Evolutionary conservation across 2,888 invertebrate genomes (phyloP), one percentile per base, ranked within the genome.

Genomic region (Cerastoderma edule): DNA sequence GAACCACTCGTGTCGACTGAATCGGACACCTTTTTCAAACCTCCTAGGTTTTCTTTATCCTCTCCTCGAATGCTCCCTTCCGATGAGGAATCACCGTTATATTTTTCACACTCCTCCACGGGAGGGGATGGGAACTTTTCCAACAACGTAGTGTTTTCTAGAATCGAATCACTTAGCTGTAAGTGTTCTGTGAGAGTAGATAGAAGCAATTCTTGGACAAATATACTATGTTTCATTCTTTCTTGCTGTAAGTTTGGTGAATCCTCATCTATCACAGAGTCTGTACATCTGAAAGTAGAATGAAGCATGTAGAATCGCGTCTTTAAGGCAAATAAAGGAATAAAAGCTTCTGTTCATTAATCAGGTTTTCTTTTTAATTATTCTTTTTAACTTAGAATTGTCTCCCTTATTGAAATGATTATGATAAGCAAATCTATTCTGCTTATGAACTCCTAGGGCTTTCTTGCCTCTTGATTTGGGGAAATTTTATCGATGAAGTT

Each of bases 171-270:
- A 63, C 75, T 78, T 46, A 86, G 66, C 46, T 86, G 82, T 69
- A 92, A 87, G 57, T 89, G 88, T 75, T 92, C 93, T 70, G 94
- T 93, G 88, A 95, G 92, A 75, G 95, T 94, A 48, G 95, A 95
- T 85, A 96, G 93, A 85, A 96, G 92, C 85, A 96, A 92, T 92
- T 96, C 95, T 93, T 95, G 95, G 80, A 95, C 95, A 93, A 95
- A 96, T 88, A 95, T 94, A 90, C 94, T 94, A 78, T 95, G 94
- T 92, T 95, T 95, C 78, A 95, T 94, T 65, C 82, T 78, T 53
- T 89, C 95, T 57, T 80, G 74, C 39, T 85, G 84, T 48, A 76
- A 33, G 64, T 89, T 88, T 16, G 67, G 54, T 67, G 88, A 88
- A 39, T 76, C 75, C 67, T 83, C 73, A 30, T 84, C 83, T 74